These are phyloP conservation scores for Naja naja DNA, from an alignment of 2,113 vertebrate genomes.

Conservation along the genomic window DNA sequence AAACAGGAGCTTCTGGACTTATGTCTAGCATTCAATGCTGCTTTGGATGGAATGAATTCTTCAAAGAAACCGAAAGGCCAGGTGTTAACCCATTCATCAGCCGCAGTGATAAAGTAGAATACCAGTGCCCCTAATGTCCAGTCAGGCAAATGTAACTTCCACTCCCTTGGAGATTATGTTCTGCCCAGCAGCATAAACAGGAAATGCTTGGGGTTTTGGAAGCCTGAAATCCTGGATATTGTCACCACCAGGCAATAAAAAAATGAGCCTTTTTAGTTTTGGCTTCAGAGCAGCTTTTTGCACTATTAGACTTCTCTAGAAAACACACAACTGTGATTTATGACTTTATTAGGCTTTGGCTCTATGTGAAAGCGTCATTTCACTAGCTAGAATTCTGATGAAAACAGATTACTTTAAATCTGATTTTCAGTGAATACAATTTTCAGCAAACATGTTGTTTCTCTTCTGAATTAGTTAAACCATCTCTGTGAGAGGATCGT, in stretches of 20 bases:
- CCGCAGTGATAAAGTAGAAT: not conserved
- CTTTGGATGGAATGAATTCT: not conserved
- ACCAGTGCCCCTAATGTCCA: not conserved
- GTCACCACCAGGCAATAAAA: not conserved
- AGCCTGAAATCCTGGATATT: conserved; percentile 18
- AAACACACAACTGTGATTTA: not conserved
- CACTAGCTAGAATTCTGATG: not conserved
- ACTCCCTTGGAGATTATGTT: conserved; percentile 36
- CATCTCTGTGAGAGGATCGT: not conserved
- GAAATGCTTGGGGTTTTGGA: conserved; percentile 50
- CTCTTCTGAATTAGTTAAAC: not conserved
- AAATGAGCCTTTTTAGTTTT: not conserved
- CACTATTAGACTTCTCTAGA: not conserved
- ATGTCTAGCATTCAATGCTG: not conserved
- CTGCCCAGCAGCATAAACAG: conserved; percentile 56
- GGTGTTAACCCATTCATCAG: not conserved
- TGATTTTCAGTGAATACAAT: not conserved
- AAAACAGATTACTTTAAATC: not conserved
- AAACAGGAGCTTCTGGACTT: not conserved
- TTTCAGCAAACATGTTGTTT: not conserved
- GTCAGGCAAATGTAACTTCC: not conserved
- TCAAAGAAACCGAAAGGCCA: not conserved
- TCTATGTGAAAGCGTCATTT: not conserved
- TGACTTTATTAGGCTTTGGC: fast-evolving
- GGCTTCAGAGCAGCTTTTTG: not conserved